Conservation (phyloP, 1,140 invertebrate species). For the Lordiphosa collinella region DNA sequence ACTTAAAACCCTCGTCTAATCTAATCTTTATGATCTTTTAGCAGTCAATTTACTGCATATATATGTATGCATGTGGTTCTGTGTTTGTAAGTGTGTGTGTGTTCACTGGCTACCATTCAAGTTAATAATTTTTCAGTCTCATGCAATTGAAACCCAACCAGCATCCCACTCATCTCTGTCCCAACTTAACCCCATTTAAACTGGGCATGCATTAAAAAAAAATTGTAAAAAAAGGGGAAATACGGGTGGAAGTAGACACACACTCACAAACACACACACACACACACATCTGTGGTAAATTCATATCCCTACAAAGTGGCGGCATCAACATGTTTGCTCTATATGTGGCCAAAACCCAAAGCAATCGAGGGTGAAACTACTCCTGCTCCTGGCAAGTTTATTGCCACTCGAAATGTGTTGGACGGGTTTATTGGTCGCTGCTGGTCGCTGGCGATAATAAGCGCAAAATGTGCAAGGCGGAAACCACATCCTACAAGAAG, state of each 20-base stretch:
- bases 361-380: constrained; percentile 23
- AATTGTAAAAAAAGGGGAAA: constrained; percentile 18
- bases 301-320: constrained; percentile 59
- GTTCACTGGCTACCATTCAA: constrained; percentile 25
- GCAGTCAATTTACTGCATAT: constrained; percentile 26
- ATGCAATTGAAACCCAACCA: constrained; percentile 54
- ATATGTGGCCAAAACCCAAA: too few species aligned
- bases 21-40: constrained; percentile 21
- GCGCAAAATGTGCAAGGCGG: constrained; percentile 1
- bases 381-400: constrained; percentile 33
- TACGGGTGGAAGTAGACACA: background rate
- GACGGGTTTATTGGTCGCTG: constrained; percentile 46
- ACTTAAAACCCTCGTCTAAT: background rate
- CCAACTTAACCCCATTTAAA: constrained; percentile 66
- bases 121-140: constrained; percentile 46
- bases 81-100: background rate
- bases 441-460: constrained; percentile 28
- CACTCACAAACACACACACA: constrained; percentile 1
- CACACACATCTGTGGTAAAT: constrained; percentile 46
- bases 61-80: background rate
- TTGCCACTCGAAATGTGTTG: constrained; percentile 55
- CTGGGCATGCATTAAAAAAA: constrained; percentile 35
- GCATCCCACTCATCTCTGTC: background rate
- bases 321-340: constrained; percentile 40
- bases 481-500: too few species aligned